These are phyloP conservation scores for Meiosimyza decipiens DNA, from an alignment of 2,888 invertebrate species.

Conservation along the genomic window DNA sequence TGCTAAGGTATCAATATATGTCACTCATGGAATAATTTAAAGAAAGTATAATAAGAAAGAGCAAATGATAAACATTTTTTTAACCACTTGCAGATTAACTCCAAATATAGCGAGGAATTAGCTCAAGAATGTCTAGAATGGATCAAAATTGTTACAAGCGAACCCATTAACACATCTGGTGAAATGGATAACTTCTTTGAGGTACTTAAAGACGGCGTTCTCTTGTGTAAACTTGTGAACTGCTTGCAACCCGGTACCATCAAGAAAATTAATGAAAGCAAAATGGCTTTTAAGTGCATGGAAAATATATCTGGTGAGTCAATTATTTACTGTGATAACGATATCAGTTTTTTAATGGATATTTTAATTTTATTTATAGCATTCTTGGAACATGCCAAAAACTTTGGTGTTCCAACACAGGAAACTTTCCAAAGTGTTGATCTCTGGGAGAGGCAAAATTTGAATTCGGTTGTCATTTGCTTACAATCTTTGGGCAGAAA, in stretches of 20 bases:
- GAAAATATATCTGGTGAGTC: conserved; percentile 86
- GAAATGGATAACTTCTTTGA: conserved; percentile 95
- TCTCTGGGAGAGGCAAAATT: conserved; percentile 95
- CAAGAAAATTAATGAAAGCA: conserved; percentile 91
- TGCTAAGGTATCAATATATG: background rate
- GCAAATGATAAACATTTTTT: background rate
- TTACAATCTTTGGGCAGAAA: conserved; percentile 95
- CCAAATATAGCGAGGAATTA: conserved; percentile 95
- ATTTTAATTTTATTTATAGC: conserved; percentile 64
- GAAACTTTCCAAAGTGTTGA: conserved; percentile 98
- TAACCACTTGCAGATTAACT: conserved; percentile 84
- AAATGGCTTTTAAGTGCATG: conserved; percentile 98
- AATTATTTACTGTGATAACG: background rate
- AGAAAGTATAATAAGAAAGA: background rate
- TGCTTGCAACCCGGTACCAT: conserved; percentile 85
- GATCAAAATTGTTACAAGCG: conserved; percentile 88
- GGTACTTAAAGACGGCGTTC: conserved; percentile 87
- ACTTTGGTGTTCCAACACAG: conserved; percentile 90
- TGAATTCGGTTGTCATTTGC: conserved; percentile 95
- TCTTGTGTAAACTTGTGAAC: conserved; percentile 92
- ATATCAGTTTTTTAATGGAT: background rate
- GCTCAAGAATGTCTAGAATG: conserved; percentile 94
- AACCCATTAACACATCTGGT: conserved; percentile 86
- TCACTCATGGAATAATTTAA: background rate
- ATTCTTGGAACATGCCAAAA: conserved; percentile 85